These are phyloP conservation scores for Portevinia maculata DNA, from an alignment of 2,888 invertebrate species.

Conservation along the genomic window DNA sequence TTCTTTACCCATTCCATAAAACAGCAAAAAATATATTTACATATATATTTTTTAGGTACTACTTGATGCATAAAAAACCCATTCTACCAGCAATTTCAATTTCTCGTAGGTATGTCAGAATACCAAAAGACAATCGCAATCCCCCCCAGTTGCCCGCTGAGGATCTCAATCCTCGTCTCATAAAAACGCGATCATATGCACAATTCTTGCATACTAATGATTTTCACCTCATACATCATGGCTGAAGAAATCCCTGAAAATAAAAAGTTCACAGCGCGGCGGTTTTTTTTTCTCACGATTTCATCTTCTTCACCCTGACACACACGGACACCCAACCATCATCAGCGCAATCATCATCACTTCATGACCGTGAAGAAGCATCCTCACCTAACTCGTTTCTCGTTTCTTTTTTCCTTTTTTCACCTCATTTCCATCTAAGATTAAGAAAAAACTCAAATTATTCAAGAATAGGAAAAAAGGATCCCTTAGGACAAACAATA, in stretches of 20 bases:
- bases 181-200: constrained; percentile 61
- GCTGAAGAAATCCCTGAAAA: constrained; percentile 11
- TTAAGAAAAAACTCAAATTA: constrained; percentile 71
- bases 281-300: constrained; percentile 73
- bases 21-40: too few relatives aligned
- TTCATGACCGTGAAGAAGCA: constrained; percentile 65
- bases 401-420: constrained; percentile 69
- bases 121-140: constrained; percentile 46
- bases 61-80: constrained; percentile 26
- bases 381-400: constrained; percentile 71
- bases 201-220: constrained; percentile 68
- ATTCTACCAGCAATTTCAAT: constrained; percentile 37
- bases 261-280: constrained; percentile 62
- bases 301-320: constrained; percentile 70
- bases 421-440: constrained; percentile 73
- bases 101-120: constrained; percentile 11
- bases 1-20: too few relatives aligned
- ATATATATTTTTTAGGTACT: too few relatives aligned
- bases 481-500: constrained; percentile 72
- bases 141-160: constrained; percentile 38
- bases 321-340: constrained; percentile 68
- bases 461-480: constrained; percentile 71
- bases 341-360: constrained; percentile 51
- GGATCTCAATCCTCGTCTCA: constrained; percentile 30
- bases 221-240: constrained; percentile 65